Base-by-base conservation (phyloP, 2,888 invertebrate species). In the Lasius platythorax region DNA sequence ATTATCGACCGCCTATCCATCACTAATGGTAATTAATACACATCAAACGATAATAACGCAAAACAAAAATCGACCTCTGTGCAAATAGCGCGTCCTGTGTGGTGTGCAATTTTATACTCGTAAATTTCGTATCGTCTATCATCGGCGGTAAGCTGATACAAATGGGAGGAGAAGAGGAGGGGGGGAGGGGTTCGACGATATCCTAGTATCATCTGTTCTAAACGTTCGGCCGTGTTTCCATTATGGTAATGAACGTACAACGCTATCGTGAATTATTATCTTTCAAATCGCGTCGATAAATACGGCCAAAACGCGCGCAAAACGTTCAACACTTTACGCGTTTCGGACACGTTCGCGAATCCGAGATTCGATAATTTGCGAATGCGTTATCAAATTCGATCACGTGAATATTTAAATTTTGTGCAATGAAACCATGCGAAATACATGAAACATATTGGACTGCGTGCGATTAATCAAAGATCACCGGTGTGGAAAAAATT, bases 281-380 rank as follows among this genome's bases (percentile, higher is more conserved):
- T 76, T 68, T 82, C 79, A 72, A 72, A 82, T 84, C 61, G 46
- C 46, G 23, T 30, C 76, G 58, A 83, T 74, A 73, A 53, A 78
- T 79, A 70, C 53, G 37, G 56, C 64, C 61, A 50, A 72, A 46
- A 50, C 50, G 53, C 72, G 28, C 30, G 30, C 23, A 61, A 23
- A 72, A 58, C 63, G 37, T 53, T 28, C 66, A 73, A 78, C 72
- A 68, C 75, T 85, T 56, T 73, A 56, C 58, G 66, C 84, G 63
- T 58, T 64, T 82, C 64, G 23, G 43, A 9, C 30, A 46, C 70
- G 43, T 37, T 73, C 58, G 40, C 53, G 82, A 53, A 84, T 75
- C 18, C 67, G 82, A 70, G 64, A 85, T 82, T 79, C 73, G 73
- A 85, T 87, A 87, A 87, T 88, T 83, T 46, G 85, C 75, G 18